Evolutionary conservation across 2,797 vertebrate genomes (phyloP).

Genomic region (Lepus oiostolus): DNA sequence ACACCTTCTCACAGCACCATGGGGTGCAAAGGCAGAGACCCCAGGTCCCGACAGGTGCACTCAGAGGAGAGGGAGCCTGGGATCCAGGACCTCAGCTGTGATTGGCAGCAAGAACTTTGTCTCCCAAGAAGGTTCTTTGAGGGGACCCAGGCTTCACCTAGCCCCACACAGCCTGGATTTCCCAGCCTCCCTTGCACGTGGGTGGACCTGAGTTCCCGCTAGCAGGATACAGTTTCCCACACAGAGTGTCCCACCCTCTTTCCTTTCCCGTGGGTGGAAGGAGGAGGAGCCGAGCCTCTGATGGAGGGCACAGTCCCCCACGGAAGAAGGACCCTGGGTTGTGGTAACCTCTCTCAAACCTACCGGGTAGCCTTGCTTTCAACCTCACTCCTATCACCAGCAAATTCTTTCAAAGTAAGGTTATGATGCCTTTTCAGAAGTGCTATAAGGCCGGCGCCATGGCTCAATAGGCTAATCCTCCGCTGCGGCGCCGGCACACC

Average conservation of each 20-base stretch:
- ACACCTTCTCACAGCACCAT: background rate
- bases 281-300: background rate
- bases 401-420: background rate
- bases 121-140: background rate
- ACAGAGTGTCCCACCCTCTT: background rate
- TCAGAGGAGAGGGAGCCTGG: background rate
- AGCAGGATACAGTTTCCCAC: background rate
- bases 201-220: background rate
- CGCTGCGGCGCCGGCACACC: too few relatives aligned
- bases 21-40: background rate
- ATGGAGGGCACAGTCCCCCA: background rate
- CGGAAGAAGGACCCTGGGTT: background rate
- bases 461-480: too few relatives aligned
- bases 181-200: background rate
- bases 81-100: background rate
- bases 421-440: background rate
- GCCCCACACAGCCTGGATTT: fast-evolving
- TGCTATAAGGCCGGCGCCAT: background rate
- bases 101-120: fast-evolving
- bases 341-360: background rate
- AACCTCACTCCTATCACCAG: background rate
- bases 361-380: background rate
- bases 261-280: background rate
- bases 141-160: too few relatives aligned
- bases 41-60: too few relatives aligned